phyloP scores from a whole-genome alignment of 2,113 vertebrate genomes.

The Tricholaema leucomelas region DNA sequence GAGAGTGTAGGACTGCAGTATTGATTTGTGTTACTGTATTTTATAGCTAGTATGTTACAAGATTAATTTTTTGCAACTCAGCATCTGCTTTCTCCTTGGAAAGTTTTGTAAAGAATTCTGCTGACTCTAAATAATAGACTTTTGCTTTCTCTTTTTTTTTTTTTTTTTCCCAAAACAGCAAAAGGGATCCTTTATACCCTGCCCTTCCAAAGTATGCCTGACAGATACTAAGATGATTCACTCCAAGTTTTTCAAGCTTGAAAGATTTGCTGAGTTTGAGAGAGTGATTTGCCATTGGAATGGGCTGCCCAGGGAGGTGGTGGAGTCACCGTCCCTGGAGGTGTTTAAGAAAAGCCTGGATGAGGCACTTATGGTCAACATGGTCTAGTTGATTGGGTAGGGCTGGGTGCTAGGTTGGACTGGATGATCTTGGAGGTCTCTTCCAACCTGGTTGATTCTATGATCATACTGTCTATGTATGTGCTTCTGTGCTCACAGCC shows the following conservation, averaged over 20 bases:
- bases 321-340: too few relatives aligned
- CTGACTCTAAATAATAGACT: conserved; percentile 41
- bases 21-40: conserved; percentile 69
- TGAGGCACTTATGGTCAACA: too few relatives aligned
- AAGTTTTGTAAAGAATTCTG: conserved; percentile 59
- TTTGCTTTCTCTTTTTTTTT: not conserved
- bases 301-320: too few relatives aligned
- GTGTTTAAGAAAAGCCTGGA: too few relatives aligned
- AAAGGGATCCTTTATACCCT: conserved; percentile 4
- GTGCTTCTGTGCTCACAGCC: not conserved
- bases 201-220: conserved; percentile 7
- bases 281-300: too few relatives aligned
- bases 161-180: not conserved
- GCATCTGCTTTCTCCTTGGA: conserved; percentile 59
- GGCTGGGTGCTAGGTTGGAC: too few relatives aligned
- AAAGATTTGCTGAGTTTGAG: too few relatives aligned
- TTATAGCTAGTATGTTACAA: conserved; percentile 64
- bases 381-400: too few relatives aligned
- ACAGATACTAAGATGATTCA: conserved; percentile 43
- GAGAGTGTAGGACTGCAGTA: conserved; percentile 41
- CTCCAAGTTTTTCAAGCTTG: too few relatives aligned
- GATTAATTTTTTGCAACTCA: conserved; percentile 67
- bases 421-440: too few relatives aligned
- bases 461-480: conserved; percentile 17
- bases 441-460: too few relatives aligned